Base-by-base conservation (phyloP, 2,797 vertebrate genomes). In the Lacerta agilis region DNA sequence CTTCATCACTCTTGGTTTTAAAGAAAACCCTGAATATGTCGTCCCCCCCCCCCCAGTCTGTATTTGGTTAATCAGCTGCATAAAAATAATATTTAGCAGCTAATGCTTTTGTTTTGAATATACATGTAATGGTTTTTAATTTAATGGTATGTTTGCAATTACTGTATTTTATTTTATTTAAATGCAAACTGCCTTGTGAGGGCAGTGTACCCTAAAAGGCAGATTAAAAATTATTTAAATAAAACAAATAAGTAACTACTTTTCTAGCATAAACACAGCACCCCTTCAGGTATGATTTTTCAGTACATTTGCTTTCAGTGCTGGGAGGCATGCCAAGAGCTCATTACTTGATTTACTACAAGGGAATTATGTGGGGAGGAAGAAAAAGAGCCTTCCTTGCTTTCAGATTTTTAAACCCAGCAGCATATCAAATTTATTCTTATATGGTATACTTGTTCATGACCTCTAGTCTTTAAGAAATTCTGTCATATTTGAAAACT, bases 401-500 rank as follows among this genome's bases (percentile, higher is more conserved):
- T 94, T 95, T 95, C 93, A 90, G 95, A 91, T 95, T 96, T 95
- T 96, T 95, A 95, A 96, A 96, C 95, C 95, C 94, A 96, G 92
- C 94, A 95, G 95, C 95, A 94, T 90, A 94, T 95, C 93, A 95
- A 96, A 97, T 96, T 95, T 95, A 96, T 96, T 97, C 97, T 97
- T 96, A 96, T 96, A 97, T 96, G 95, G 95, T 96, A 96, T 96
- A 96, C 95, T 97, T 96, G 96, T 94, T 96, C 96, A 93, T 96
- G 97, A 97, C 97, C 97, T 97, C 95, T 93, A 95, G 94, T 96
- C 96, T 96, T 86, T 95, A 94, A 97, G 96, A 96, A 97, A 97
- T 97, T 96, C 96, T 96, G 97, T 97, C 96, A 95, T 97, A 96
- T 97, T 97, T 97, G 97, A 96, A 96, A 97, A 96, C 95, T 94